Percentiles rank a stretch among this genome's conserved stretches.
Evolutionary conservation across 2,888 invertebrate genomes (phyloP).

Genomic region (Dioctria linearis): DNA sequence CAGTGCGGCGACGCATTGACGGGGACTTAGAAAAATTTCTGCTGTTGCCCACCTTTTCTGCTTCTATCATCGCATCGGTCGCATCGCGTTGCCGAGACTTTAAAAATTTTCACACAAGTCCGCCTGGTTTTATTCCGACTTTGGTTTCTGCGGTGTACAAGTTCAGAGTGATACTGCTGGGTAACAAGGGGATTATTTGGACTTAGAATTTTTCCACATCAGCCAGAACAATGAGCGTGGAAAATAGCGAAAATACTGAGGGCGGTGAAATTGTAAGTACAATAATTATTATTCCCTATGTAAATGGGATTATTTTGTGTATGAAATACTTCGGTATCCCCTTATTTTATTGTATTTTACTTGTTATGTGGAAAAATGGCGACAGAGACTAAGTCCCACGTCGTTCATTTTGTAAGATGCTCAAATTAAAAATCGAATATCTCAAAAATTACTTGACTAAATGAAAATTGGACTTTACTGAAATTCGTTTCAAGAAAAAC

Average conservation of each 20-base stretch:
- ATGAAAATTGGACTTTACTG: background rate
- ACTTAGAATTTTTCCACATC: conserved; percentile 60
- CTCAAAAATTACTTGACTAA: conserved; percentile 22
- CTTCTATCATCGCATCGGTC: conserved; percentile 34
- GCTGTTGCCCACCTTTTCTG: conserved; percentile 27
- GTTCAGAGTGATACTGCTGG: conserved; percentile 55
- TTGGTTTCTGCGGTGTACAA: conserved; percentile 59
- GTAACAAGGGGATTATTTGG: conserved; percentile 60
- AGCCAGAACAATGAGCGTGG: conserved; percentile 75
- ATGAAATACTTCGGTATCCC: background rate
- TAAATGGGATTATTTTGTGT: conserved; percentile 14
- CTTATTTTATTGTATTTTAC: conserved; percentile 56
- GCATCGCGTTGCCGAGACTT: conserved; percentile 55
- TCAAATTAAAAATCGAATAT: conserved; percentile 49
- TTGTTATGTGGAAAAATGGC: conserved; percentile 75
- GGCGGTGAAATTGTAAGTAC: conserved; percentile 76
- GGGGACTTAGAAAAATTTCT: conserved; percentile 49
- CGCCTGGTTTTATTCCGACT: conserved; percentile 50
- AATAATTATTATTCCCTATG: conserved; percentile 61
- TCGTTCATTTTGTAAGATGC: conserved; percentile 68
- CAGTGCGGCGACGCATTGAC: conserved; percentile 28
- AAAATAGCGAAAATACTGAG: conserved; percentile 76
- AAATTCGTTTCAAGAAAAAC: conserved; percentile 54
- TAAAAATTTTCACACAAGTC: conserved; percentile 14
- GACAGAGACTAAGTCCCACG: conserved; percentile 82